These are phyloP conservation scores for Bombus cullumanus DNA, from an alignment of 1,140 invertebrate species.

Conservation along the genomic window DNA sequence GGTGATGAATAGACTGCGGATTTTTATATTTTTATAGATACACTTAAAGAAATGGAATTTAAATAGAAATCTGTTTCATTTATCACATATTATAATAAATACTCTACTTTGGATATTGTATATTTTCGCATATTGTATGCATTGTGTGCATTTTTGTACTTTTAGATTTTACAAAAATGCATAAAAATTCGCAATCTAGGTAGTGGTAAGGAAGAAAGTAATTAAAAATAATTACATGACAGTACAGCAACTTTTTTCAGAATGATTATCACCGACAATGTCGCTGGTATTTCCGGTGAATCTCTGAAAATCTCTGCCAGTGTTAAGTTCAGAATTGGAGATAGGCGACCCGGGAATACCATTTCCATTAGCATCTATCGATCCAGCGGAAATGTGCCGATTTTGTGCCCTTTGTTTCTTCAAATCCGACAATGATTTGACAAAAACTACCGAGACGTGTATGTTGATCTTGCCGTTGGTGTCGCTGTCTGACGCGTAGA, in stretches of 20 bases:
- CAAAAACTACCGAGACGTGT: constrained; percentile 90
- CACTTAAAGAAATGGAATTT: too few species aligned
- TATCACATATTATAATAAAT: too few species aligned
- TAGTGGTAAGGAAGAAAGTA: not conserved
- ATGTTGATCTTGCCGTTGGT: constrained; percentile 95
- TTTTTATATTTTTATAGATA: too few species aligned
- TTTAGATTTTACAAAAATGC: too few species aligned
- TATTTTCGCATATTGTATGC: too few species aligned
- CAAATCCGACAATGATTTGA: constrained; percentile 91
- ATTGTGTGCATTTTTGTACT: too few species aligned
- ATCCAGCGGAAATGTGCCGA: constrained; percentile 85
- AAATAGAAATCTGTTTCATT: too few species aligned
- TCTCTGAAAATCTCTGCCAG: constrained; percentile 82
- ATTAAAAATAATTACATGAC: constrained; percentile 76
- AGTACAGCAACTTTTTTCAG: constrained; percentile 86
- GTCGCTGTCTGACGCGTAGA: constrained; percentile 85
- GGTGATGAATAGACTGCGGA: too few species aligned
- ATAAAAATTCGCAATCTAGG: too few species aligned
- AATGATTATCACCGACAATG: constrained; percentile 85
- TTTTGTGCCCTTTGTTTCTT: constrained; percentile 94
- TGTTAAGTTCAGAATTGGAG: constrained; percentile 77
- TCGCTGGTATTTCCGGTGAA: constrained; percentile 88
- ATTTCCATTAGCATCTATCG: constrained; percentile 81
- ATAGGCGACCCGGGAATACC: constrained; percentile 80
- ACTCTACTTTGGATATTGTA: too few species aligned